phyloP scores from a whole-genome alignment of 2,113 vertebrate genomes.

The Ophthalmolycus amberensis region DNA sequence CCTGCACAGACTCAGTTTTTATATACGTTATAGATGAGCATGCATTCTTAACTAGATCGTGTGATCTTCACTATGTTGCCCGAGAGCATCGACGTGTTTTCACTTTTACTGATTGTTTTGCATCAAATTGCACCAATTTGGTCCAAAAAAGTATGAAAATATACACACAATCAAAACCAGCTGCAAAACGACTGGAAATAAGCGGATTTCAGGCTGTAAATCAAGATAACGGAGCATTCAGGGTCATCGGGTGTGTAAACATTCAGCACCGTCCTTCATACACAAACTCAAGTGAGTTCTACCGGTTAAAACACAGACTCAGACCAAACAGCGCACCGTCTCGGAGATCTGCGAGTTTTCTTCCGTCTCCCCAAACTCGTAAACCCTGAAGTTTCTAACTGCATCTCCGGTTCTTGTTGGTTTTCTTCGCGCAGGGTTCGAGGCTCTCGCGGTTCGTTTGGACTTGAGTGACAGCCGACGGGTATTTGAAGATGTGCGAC shows the following conservation, averaged over 20 bases:
- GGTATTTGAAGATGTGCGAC: constrained; percentile 31
- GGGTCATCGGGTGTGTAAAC: background rate
- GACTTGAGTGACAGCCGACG: constrained; percentile 45
- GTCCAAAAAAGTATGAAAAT: rapidly evolving
- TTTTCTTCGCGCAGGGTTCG: background rate
- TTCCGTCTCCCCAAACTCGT: background rate
- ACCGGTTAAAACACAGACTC: no score
- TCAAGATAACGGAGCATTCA: rapidly evolving
- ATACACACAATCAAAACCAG: background rate
- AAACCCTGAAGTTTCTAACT: background rate
- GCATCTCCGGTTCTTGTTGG: background rate
- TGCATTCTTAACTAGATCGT: background rate
- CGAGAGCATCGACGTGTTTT: background rate
- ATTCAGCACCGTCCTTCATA: no score
- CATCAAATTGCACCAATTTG: background rate
- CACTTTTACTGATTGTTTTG: background rate
- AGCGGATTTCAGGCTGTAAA: background rate
- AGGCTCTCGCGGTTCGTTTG: constrained; percentile 5
- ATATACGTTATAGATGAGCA: no score
- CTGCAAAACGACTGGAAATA: background rate
- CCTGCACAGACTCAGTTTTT: background rate
- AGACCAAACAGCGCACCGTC: no score
- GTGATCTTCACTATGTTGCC: background rate
- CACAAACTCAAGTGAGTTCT: no score
- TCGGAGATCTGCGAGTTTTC: no score